Percentiles rank a stretch among this genome's conserved stretches.
phyloP scores from a whole-genome alignment of 2,113 vertebrate genomes.

The Apodemus speciosus region DNA sequence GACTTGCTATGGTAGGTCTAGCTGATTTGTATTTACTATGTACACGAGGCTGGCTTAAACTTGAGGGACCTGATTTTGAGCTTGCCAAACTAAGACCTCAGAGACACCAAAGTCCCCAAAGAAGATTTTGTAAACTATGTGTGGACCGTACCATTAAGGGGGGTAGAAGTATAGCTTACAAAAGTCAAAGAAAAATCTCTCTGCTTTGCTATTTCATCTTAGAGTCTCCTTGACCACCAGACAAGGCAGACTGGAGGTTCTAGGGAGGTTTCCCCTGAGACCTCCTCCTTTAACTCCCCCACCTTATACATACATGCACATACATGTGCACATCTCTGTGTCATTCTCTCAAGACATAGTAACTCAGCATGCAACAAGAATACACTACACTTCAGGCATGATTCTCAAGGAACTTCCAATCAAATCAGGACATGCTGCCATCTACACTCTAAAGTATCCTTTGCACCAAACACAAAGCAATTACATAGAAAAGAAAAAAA shows the following conservation, averaged over 20 bases:
- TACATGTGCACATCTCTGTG: not conserved
- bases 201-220: not conserved
- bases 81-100: not conserved
- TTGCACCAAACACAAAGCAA: slow-evolving; percentile 31
- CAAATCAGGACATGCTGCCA: not conserved
- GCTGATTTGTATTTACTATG: not conserved
- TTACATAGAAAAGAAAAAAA: slow-evolving; percentile 19
- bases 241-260: not conserved
- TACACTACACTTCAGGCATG: not conserved
- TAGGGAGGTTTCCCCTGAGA: not conserved
- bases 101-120: not conserved
- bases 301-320: not conserved
- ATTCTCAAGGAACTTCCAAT: not conserved
- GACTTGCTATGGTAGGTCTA: not conserved
- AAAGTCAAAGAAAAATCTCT: slow-evolving; percentile 20
- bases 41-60: not conserved
- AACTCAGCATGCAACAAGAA: not conserved
- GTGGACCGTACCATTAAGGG: not conserved
- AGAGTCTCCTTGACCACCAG: slow-evolving; percentile 29
- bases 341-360: not conserved
- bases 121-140: not conserved
- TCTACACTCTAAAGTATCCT: slow-evolving; percentile 21
- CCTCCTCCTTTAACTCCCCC: not conserved
- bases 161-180: not conserved
- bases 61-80: not conserved